Percentiles rank a stretch among this genome's conserved stretches.
phyloP scores from a whole-genome alignment of 2,888 invertebrate genomes.

The Flexamia atlantica region DNA sequence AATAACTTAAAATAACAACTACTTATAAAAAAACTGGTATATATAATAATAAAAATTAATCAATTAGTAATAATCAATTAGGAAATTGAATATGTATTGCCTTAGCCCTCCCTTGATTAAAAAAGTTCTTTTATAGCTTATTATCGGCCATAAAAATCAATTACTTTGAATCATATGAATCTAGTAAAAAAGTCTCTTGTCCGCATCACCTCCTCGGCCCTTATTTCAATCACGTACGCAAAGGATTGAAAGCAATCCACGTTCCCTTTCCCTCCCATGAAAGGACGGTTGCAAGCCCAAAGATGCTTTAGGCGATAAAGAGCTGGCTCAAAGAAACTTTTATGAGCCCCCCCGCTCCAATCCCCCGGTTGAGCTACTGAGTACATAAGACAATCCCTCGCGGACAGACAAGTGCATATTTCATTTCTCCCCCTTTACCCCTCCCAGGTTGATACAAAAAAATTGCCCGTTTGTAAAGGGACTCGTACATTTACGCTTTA shows the following conservation, averaged over 20 bases:
- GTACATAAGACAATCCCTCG: slow-evolving; percentile 30
- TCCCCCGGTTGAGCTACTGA: neutral
- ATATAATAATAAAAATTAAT: no score
- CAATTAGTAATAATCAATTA: no score
- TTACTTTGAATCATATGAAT: neutral
- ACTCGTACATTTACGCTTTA: slow-evolving; percentile 40
- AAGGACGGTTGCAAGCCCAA: slow-evolving; percentile 16
- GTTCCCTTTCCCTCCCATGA: neutral
- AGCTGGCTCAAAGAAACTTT: slow-evolving; percentile 28
- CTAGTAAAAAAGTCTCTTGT: neutral
- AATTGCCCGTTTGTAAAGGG: neutral
- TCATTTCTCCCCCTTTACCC: slow-evolving; percentile 4
- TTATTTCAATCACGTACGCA: neutral
- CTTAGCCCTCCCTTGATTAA: no score
- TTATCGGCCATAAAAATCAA: no score
- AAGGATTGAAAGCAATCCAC: slow-evolving; percentile 2
- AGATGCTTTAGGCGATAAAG: slow-evolving; percentile 32
- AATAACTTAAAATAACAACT: no score
- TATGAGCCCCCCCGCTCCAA: neutral
- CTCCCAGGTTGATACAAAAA: neutral
- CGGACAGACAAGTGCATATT: slow-evolving; percentile 38
- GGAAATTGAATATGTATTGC: no score
- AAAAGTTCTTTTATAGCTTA: no score
- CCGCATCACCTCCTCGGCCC: neutral
- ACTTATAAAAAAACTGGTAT: no score